Conservation (phyloP, 1,140 invertebrate genomes). For the Andrena cerasifolii region DNA sequence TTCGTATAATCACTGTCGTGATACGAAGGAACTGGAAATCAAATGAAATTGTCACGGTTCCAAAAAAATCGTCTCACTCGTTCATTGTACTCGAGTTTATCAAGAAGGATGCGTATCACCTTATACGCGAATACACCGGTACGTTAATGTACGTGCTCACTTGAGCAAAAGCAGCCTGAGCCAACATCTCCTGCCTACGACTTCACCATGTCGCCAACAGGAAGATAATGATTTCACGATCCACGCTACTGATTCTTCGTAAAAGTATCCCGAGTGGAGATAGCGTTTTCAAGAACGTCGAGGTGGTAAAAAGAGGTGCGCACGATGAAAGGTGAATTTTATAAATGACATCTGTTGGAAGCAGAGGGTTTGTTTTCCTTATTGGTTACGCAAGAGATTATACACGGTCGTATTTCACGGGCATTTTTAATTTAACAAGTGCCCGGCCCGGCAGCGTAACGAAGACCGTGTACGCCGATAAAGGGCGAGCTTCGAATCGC, state of each 20-base stretch:
- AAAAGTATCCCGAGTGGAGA: too few species aligned
- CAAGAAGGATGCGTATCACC: too few species aligned
- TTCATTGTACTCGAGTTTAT: too few species aligned
- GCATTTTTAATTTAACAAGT: slow-evolving; percentile 39
- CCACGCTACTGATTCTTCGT: background rate
- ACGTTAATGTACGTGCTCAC: background rate
- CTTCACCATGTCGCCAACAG: slow-evolving; percentile 6
- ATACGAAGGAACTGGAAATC: slow-evolving; percentile 4
- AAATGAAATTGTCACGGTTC: too few species aligned
- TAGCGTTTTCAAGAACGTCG: background rate
- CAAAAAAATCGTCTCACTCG: too few species aligned
- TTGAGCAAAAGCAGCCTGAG: too few species aligned
- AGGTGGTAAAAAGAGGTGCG: background rate
- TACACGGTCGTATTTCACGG: slow-evolving; percentile 44
- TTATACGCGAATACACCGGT: too few species aligned
- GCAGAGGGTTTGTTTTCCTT: background rate
- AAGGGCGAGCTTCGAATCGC: slow-evolving; percentile 37
- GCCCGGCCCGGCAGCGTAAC: background rate
- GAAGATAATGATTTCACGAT: slow-evolving; percentile 27
- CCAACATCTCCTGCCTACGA: background rate
- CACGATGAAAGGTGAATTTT: background rate
- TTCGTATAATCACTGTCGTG: background rate
- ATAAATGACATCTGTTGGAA: background rate
- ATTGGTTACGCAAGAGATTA: background rate
- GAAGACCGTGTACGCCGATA: background rate